Conservation (phyloP, 2,797 vertebrate genomes). For the Margarornis squamiger region DNA sequence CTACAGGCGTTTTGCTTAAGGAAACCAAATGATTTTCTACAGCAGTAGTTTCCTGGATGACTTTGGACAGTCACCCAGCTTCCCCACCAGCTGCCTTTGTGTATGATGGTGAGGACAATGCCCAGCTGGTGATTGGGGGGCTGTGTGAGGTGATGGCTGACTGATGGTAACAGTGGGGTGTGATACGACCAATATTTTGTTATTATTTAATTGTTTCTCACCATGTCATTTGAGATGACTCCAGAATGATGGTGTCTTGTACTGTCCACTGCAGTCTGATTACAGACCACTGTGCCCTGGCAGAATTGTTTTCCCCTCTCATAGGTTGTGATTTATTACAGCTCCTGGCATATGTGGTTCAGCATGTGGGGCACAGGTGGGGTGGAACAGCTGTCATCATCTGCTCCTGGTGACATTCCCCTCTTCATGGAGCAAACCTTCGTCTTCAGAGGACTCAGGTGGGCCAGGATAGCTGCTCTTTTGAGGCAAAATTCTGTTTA, state of each 20-base stretch:
- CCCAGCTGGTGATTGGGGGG: neutral
- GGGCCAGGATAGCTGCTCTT: neutral
- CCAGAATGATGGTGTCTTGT: neutral
- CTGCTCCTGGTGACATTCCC: neutral
- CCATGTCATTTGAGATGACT: fast-evolving
- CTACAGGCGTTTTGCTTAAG: neutral
- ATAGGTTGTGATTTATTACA: fast-evolving
- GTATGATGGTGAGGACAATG: neutral
- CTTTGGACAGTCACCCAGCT: neutral
- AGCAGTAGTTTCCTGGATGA: neutral
- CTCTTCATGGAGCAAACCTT: neutral
- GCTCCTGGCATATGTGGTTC: neutral
- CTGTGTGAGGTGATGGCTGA: neutral
- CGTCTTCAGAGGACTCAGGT: neutral
- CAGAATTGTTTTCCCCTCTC: neutral
- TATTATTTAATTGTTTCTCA: neutral
- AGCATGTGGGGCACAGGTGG: fast-evolving
- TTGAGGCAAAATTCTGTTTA: neutral
- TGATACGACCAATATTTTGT: neutral
- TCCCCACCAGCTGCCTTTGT: neutral
- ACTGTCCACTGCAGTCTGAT: neutral
- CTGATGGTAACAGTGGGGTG: neutral
- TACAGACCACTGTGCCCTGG: neutral
- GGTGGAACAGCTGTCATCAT: neutral
- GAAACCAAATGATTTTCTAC: neutral